Percentiles rank a stretch among this genome's conserved stretches.
Conservation (phyloP, 1,140 invertebrate genomes). For the Diachasmimorpha longicaudata region DNA sequence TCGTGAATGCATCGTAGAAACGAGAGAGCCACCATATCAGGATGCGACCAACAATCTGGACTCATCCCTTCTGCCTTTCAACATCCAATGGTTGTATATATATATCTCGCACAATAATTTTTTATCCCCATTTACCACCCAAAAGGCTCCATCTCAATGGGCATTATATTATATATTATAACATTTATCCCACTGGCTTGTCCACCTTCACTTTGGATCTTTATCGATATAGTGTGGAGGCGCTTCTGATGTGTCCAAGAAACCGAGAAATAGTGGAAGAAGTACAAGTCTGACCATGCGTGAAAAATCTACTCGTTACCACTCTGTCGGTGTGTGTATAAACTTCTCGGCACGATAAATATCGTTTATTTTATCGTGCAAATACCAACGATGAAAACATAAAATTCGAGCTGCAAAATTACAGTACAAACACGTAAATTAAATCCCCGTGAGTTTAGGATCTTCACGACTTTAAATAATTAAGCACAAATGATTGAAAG, state of each 20-base stretch:
- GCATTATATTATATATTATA: not conserved
- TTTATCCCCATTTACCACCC: not conserved
- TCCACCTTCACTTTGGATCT: conserved; percentile 15
- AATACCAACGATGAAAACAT: not conserved
- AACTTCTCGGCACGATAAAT: not conserved
- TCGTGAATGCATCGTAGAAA: conserved; percentile 36
- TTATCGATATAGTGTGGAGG: conserved; percentile 4
- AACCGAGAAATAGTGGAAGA: not conserved
- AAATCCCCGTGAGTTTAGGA: not conserved
- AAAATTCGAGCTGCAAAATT: not conserved
- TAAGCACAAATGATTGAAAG: not conserved
- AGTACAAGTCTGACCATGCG: conserved; percentile 36
- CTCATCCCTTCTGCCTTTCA: not conserved
- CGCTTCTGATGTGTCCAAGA: not conserved
- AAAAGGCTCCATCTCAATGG: not conserved
- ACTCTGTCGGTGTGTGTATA: not conserved
- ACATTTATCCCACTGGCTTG: not conserved
- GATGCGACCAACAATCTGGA: not conserved
- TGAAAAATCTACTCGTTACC: conserved; percentile 32
- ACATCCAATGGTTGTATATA: not conserved
- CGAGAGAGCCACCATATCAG: not conserved
- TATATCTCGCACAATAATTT: not conserved
- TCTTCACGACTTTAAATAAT: not conserved
- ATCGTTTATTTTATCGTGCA: not conserved
- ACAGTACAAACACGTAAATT: not conserved